These are phyloP conservation scores for Diplosoma virens DNA, from an alignment of 23 tunicate species.

Conservation along the genomic window DNA sequence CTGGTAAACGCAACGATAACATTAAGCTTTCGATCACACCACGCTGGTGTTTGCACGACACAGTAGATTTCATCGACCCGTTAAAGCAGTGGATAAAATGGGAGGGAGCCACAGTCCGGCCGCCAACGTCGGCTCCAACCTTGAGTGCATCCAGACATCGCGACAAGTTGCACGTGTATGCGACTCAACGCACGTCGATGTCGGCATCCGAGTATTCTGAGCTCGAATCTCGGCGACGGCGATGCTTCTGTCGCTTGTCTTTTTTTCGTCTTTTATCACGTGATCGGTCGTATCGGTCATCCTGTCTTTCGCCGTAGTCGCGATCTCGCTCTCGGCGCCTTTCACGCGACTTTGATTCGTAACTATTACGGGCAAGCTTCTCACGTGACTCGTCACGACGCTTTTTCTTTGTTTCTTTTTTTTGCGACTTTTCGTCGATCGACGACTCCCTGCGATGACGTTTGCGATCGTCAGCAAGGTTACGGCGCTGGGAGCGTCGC, in stretches of 20 bases:
- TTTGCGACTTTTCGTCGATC: background rate
- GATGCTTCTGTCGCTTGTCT: constrained; percentile 24
- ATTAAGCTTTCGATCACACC: too few relatives aligned
- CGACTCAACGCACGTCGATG: too few relatives aligned
- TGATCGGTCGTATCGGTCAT: background rate
- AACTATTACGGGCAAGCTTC: background rate
- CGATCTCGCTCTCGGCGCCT: constrained; percentile 11
- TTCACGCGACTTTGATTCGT: background rate
- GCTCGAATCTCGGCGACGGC: constrained; percentile 24
- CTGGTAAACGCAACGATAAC: too few relatives aligned
- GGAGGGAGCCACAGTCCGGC: too few relatives aligned
- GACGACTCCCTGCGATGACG: background rate
- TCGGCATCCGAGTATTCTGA: too few relatives aligned
- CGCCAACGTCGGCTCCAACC: too few relatives aligned
- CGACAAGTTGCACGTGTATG: too few relatives aligned
- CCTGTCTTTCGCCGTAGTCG: background rate
- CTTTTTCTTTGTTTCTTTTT: constrained; percentile 6
- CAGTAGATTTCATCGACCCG: too few relatives aligned
- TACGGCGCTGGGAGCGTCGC: background rate
- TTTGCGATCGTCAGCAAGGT: background rate
- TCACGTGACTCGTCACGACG: background rate
- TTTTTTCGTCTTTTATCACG: constrained; percentile 28
- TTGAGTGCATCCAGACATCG: too few relatives aligned
- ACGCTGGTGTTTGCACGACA: too few relatives aligned
- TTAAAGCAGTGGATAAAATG: too few relatives aligned